Percentiles rank a stretch among this genome's conserved stretches.
These are phyloP conservation scores for Fistularia tabacaria DNA, from an alignment of 2,797 vertebrate species.

Conservation along the genomic window DNA sequence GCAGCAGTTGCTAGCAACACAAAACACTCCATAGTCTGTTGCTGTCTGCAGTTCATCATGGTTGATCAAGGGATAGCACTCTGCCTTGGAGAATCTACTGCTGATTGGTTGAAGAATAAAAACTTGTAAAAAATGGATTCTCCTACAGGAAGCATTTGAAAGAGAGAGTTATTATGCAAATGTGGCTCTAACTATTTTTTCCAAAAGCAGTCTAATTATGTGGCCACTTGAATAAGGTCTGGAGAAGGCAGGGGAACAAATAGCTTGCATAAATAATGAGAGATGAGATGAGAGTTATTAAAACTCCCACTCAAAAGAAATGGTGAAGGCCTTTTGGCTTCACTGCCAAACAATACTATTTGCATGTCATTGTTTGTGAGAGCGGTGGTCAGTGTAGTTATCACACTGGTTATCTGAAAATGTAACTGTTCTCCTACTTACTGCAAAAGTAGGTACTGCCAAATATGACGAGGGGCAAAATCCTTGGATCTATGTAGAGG, in stretches of 20 bases:
- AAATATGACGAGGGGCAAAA: constrained; percentile 4
- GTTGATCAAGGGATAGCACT: constrained; percentile 23
- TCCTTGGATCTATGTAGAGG: constrained; percentile 4
- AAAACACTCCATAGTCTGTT: constrained; percentile 21
- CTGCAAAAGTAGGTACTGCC: constrained; percentile 23
- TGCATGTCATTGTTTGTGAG: constrained; percentile 21
- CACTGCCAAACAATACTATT: constrained; percentile 10
- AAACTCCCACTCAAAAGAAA: constrained; percentile 32
- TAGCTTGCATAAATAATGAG: constrained; percentile 17
- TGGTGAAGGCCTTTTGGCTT: constrained; percentile 7
- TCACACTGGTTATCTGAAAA: constrained; percentile 35
- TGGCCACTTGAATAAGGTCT: constrained; percentile 16
- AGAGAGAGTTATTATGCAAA: constrained; percentile 14
- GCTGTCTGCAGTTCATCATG: constrained; percentile 14
- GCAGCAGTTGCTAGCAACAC: constrained; percentile 12
- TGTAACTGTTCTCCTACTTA: constrained; percentile 41
- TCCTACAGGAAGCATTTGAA: constrained; percentile 12
- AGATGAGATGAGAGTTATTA: constrained; percentile 19
- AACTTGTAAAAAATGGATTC: constrained; percentile 16
- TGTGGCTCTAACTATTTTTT: constrained; percentile 23
- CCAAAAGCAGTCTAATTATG: constrained; percentile 34
- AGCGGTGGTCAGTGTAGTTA: constrained; percentile 15
- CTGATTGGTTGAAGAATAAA: constrained; percentile 2
- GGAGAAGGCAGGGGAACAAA: constrained; percentile 19
- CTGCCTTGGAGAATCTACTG: neutral